Base-by-base conservation (phyloP, 2,888 invertebrate species). In the Pristionchus fissidentatus region DNA sequence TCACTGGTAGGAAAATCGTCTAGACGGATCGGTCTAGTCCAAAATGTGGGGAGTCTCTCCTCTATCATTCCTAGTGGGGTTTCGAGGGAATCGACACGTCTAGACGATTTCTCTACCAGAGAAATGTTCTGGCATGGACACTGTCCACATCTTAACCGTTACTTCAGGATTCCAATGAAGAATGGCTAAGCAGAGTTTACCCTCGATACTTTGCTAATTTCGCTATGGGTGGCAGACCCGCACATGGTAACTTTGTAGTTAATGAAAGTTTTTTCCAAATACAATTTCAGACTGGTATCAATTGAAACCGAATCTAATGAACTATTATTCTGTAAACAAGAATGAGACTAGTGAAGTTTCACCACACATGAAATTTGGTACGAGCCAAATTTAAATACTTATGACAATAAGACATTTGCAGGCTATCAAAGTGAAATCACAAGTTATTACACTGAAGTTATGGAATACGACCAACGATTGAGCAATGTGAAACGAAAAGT, bases 161-260 rank as follows among this genome's bases (percentile, higher is more conserved):
- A 19, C 7, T 66, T 4, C 5, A 83, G 73, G 83, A 83, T 43
- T 22, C 8, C 0, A 83, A 70, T 29, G 83, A 83, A 38, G 38
- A 73, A 1, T 73, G 73, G 83, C 41, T 83, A 3, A 43, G 43
- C 29, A 35, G 52, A 4, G 73, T 73, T 38, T 83, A 73, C 29
- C 73, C 83, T 26, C 52, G 49, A n/a, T 83, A 83, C 73, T 83
- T 83, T 46, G 43, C 73, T 52, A 83, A 83, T 41, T 83, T 83
- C 43, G 41, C 43, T 32, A 70, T 41, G 3, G 83, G 70, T 35
- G n/a, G 35, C 10, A 32, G 52, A 43, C 83, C 83, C 15, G 83
- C 73, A 7, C 62, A 29, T 43, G 80, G 80, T 81, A 22, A 35
- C 22, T 81, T 29, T 38, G 0, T 60, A 26, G 13, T 57, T 26